Evolutionary conservation across 2,113 vertebrate species (phyloP), one percentile per base, ranked within the genome.

Genomic region (Spheniscus mendiculus): DNA sequence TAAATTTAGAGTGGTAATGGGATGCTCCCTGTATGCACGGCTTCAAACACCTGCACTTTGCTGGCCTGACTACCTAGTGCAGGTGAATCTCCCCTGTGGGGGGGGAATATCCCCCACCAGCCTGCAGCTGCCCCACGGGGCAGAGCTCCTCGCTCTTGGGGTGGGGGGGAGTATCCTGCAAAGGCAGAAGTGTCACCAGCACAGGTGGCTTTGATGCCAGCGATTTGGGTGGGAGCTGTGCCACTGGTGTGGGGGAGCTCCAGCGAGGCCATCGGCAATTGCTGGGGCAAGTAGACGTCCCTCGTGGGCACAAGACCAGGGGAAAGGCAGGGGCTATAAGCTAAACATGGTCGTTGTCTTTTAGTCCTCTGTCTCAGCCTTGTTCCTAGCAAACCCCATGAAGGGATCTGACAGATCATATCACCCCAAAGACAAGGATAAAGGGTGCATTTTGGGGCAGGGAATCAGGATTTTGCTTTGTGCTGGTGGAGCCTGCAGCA

Each of bases 181-280:
- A 55, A 53, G 38, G 45, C 45, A 38, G 38, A 44, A 65, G 50
- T 18, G 12, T 36, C 23, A 40, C 15, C 58, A 93, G 38, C 17
- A 32, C 23, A 27, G 25, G 32, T 65, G n/a, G 38, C 55, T 63
- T 9, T 40, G 36, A 19, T 70, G 34, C 22, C 88, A 79, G 61
- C 2, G 4, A 2, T 58, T 30, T 55, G 63, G 12, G 42, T 94
- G 67, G 62, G 72, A 81, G 83, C 29, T 5, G 5, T 82, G 84
- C 34, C 0, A 0, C 69, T 67, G 52, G 1, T 3, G 3, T 10
- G 5, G 38, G 47, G 40, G 40, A 52, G 16, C 66, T 66, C 22
- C 17, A 21, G 40, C 0, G 9, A 19, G 71, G 71, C 53, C 12
- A 4, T 3, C 19, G 34, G 55, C 0, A 2, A 44, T 3, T 32